Evolutionary conservation across 2,888 invertebrate species (phyloP).

Genomic region (Lamproptera curius): DNA sequence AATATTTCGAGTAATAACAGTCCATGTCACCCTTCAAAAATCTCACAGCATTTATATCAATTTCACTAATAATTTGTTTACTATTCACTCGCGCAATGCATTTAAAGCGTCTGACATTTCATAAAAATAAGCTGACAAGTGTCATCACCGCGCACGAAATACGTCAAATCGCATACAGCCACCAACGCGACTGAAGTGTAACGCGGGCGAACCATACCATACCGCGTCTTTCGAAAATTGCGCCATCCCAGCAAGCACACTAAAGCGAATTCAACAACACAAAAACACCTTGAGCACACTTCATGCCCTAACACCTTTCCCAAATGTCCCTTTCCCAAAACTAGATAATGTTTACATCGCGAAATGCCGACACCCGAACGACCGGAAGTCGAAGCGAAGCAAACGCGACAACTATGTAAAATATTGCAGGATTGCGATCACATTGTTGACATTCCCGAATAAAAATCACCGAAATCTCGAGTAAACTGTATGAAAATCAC

Average conservation of each 20-base stretch:
- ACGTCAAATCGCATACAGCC: conserved; percentile 79
- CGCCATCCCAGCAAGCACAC: conserved; percentile 77
- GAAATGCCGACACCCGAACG: conserved; percentile 75
- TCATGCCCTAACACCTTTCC: conserved; percentile 68
- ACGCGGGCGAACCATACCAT: conserved; percentile 76
- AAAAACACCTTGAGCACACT: conserved; percentile 75
- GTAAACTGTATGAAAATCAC: conserved; percentile 80
- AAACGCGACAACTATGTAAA: conserved; percentile 88
- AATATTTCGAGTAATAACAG: conserved; percentile 78
- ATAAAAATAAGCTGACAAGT: conserved; percentile 74
- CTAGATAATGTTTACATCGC: conserved; percentile 78
- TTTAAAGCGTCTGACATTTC: conserved; percentile 74
- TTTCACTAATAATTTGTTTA: conserved; percentile 72
- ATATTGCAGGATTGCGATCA: conserved; percentile 87
- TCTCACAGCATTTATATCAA: conserved; percentile 64
- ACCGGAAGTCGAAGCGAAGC: conserved; percentile 79
- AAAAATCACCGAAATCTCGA: conserved; percentile 80
- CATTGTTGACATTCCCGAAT: conserved; percentile 85
- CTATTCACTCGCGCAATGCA: conserved; percentile 70
- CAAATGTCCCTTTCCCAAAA: conserved; percentile 65
- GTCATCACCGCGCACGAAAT: conserved; percentile 76
- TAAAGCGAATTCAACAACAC: conserved; percentile 76
- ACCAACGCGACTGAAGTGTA: conserved; percentile 79
- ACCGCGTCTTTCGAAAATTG: conserved; percentile 81
- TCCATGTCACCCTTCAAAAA: conserved; percentile 67